Evolutionary conservation across 2,888 invertebrate species (phyloP).

Genomic region (Limenitis camilla): DNA sequence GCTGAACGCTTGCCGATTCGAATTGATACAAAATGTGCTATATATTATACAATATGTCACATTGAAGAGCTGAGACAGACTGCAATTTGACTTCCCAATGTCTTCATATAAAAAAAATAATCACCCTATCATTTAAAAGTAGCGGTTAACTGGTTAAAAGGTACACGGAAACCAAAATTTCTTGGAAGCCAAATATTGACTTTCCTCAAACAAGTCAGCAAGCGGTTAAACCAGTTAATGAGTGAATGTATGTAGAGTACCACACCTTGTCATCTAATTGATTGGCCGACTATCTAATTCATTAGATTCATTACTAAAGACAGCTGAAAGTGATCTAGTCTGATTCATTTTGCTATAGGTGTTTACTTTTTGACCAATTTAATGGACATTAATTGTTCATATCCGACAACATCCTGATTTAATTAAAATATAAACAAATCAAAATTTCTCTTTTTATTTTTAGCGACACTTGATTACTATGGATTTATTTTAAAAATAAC

Average conservation of each 20-base stretch:
- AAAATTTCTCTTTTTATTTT: too few species aligned
- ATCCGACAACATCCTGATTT: too few species aligned
- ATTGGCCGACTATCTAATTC: slow-evolving; percentile 8
- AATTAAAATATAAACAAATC: too few species aligned
- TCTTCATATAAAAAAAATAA: not conserved
- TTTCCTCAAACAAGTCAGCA: slow-evolving; percentile 15
- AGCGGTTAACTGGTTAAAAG: slow-evolving; percentile 15
- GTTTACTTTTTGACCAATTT: not conserved
- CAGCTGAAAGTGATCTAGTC: slow-evolving; percentile 2
- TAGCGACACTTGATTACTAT: too few species aligned
- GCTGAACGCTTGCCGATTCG: slow-evolving; percentile 10
- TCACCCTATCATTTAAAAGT: slow-evolving; percentile 1
- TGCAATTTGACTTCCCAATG: slow-evolving; percentile 6
- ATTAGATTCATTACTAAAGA: slow-evolving; percentile 5
- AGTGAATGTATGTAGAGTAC: slow-evolving; percentile 10
- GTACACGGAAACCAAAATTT: slow-evolving; percentile 19
- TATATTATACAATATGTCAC: slow-evolving; percentile 39
- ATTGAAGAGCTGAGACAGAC: slow-evolving; percentile 18
- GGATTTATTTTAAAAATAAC: too few species aligned
- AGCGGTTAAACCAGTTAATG: slow-evolving; percentile 20
- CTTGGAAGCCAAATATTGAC: slow-evolving; percentile 23
- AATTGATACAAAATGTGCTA: slow-evolving; percentile 20
- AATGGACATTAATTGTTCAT: too few species aligned
- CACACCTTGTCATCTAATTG: slow-evolving; percentile 4
- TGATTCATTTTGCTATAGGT: not conserved